Base-by-base conservation (phyloP, 2,797 vertebrate genomes). In the Rallus crepitans region DNA sequence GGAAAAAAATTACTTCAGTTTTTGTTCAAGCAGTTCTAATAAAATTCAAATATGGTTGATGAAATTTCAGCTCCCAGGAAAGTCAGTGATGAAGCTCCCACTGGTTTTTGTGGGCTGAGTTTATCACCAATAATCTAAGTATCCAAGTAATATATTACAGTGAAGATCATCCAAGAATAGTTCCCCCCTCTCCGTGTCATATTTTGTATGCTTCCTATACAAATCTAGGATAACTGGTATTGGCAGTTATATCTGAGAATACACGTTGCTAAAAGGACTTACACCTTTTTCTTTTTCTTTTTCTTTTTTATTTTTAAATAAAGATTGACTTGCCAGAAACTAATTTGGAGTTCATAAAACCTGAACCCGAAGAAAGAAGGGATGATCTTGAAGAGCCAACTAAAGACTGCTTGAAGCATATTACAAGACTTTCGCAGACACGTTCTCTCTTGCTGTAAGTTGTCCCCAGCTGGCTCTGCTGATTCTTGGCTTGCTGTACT, bases 311-410 rank as follows among this genome's bases (percentile, higher is more conserved):
- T 81, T 75, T 56, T 24, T 8, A 1, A 55, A 88, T 80, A 11
- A 86, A 98, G 98, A 60, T 98, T 20, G 84, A 98, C 87, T 98
- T 98, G 87, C 97, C 97, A 85, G 90, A 94, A 72, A 31, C 65
- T n/a, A 77, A 70, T n/a, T 92, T 96, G 90, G 69, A 95, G n/a
- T 96, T 93, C 45, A 52, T 95, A 79, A 95, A 96, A 82, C 90
- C 81, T 31, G 91, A 96, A 73, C 84, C 84, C 70, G 92, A 92
- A 85, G 95, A 98, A 28, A 92, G 68, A 47, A 77, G 50, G 87
- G 55, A 5, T 53, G 48, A 88, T 57, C n/a, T 77, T 39, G 90
- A 92, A 68, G 85, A 97, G 42, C 93, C 96, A 61, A 30, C 87
- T 1, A 75, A 91, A 47, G 96, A 97, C 55, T 97, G 93, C 79